These are phyloP conservation scores for Zosterops hypoxanthus DNA, from an alignment of 2,113 vertebrate species.

Conservation along the genomic window DNA sequence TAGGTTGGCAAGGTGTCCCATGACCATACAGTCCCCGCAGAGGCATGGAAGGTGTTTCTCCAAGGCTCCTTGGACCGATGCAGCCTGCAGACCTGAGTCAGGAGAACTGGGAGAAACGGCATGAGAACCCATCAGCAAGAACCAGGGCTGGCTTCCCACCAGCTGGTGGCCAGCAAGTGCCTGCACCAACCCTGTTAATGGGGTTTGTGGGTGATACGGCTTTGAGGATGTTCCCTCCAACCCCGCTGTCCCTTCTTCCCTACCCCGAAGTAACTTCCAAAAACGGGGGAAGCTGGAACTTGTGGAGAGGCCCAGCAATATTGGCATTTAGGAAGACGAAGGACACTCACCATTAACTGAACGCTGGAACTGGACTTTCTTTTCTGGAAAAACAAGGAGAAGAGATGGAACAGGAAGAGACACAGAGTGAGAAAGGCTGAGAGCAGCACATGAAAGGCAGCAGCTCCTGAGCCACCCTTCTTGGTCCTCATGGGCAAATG, in stretches of 20 bases:
- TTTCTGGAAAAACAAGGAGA: conserved; percentile 94
- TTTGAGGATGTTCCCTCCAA: conserved; percentile 75
- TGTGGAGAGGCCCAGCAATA: conserved; percentile 76
- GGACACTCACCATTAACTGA: conserved; percentile 93
- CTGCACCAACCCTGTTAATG: conserved; percentile 65
- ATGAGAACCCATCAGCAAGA: conserved; percentile 73
- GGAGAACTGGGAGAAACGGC: conserved; percentile 70
- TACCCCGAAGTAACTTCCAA: conserved; percentile 73
- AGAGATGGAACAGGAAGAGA: conserved; percentile 89
- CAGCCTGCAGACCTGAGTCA: conserved; percentile 71
- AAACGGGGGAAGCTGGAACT: conserved; percentile 70
- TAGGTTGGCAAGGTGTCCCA: conserved; percentile 68
- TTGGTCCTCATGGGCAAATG: neutral
- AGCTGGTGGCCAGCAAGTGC: conserved; percentile 54
- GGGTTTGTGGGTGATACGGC: conserved; percentile 65
- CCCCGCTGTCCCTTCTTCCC: conserved; percentile 73
- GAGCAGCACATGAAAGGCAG: conserved; percentile 67
- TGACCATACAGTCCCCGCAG: conserved; percentile 72
- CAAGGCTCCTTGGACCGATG: conserved; percentile 71
- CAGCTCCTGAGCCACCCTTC: conserved; percentile 65
- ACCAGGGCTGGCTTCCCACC: conserved; percentile 54
- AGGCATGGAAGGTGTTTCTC: conserved; percentile 71
- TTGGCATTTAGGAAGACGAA: conserved; percentile 79
- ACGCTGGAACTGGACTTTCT: conserved; percentile 94
- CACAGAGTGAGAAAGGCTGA: conserved; percentile 80